phyloP scores from a whole-genome alignment of 2,113 vertebrate species.

The Xenopus borealis region DNA sequence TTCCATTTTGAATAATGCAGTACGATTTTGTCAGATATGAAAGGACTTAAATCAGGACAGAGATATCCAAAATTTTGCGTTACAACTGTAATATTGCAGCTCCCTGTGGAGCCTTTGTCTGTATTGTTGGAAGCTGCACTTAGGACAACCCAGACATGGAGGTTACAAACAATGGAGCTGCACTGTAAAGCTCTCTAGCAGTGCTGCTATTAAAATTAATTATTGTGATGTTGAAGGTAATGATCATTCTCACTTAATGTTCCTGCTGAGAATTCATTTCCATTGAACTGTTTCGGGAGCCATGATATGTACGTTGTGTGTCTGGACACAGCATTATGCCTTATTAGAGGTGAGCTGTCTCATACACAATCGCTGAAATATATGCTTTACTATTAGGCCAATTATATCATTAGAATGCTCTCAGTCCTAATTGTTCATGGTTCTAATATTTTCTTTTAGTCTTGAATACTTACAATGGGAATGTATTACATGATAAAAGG shows the following conservation, averaged over 20 bases:
- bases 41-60: too few species aligned
- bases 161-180: too few species aligned
- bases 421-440: constrained; percentile 24
- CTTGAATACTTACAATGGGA: not conserved
- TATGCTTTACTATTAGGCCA: not conserved
- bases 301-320: not conserved
- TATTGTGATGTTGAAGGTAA: constrained; percentile 5
- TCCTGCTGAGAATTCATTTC: constrained; percentile 26
- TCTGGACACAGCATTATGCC: constrained; percentile 2
- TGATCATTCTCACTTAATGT: constrained; percentile 29
- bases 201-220: constrained; percentile 17
- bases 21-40: too few species aligned
- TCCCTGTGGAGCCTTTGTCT: too few species aligned
- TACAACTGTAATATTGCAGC: too few species aligned
- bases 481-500: too few species aligned
- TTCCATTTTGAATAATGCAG: too few species aligned
- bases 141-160: too few species aligned
- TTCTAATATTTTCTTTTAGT: not conserved
- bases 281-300: not conserved
- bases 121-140: too few species aligned
- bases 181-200: not conserved
- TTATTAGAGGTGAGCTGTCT: constrained; percentile 8
- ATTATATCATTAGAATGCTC: constrained; percentile 20
- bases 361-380: not conserved
- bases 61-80: too few species aligned